A percentile compares a stretch with the other conserved stretches of the same genome.
These are phyloP conservation scores for Ylistrum balloti DNA, from an alignment of 1,140 invertebrate species.

Conservation along the genomic window DNA sequence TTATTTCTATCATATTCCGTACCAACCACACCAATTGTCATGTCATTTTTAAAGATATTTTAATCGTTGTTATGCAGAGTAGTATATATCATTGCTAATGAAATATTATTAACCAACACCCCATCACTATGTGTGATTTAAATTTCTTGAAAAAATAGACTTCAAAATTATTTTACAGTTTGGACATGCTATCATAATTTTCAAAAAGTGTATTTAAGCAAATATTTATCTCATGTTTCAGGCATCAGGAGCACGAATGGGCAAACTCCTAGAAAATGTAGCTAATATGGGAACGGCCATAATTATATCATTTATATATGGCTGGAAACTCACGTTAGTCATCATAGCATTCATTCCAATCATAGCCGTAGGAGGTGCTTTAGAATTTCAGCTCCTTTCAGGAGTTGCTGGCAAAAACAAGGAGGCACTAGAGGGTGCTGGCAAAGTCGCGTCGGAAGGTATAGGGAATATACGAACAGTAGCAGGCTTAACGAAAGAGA, in stretches of 20 bases:
- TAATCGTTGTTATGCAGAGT: no score
- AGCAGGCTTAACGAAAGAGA: slow-evolving; percentile 83
- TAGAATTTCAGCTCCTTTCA: slow-evolving; percentile 87
- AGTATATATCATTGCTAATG: no score
- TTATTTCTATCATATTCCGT: no score
- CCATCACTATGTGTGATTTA: no score
- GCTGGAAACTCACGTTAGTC: slow-evolving; percentile 91
- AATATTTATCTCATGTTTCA: slow-evolving; percentile 60
- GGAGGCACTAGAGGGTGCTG: slow-evolving; percentile 50
- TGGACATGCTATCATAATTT: no score
- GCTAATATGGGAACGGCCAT: slow-evolving; percentile 85
- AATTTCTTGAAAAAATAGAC: no score
- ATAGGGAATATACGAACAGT: slow-evolving; percentile 85
- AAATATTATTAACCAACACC: no score
- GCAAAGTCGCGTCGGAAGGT: slow-evolving; percentile 79
- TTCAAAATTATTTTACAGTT: no score
- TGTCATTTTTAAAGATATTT: no score
- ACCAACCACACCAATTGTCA: no score
- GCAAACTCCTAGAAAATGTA: slow-evolving; percentile 79
- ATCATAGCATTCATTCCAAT: slow-evolving; percentile 89
- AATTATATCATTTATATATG: slow-evolving; percentile 88
- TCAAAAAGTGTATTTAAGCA: no score
- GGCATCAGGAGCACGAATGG: slow-evolving; percentile 81
- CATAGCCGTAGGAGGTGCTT: slow-evolving; percentile 82
- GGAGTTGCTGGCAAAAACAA: slow-evolving; percentile 57